Base-by-base conservation (phyloP, 2,888 invertebrate genomes). In the Tachina fera region DNA sequence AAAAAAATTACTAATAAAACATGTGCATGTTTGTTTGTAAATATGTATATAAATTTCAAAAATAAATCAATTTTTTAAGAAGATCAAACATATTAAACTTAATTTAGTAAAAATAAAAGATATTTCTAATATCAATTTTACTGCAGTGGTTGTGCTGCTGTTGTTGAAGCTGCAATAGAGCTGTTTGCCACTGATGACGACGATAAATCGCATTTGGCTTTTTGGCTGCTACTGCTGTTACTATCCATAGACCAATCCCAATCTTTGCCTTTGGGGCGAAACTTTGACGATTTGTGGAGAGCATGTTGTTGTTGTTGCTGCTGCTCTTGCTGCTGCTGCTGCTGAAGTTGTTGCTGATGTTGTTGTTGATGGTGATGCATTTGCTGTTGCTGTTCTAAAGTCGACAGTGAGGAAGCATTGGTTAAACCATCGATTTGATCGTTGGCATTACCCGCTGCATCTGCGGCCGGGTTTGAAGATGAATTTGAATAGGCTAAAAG, bases 231-330 rank as follows among this genome's bases (percentile, higher is more conserved):
- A 14, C 90, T 91, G 85, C 89, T 90, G 68, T 88, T 89, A 80
- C 91, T 92, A 79, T 92, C 93, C 88, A 91, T 87, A 9, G 93
- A 92, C 95, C 96, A 96, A 90, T 95, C 95, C 95, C 96, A 96
- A 89, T 95, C 95, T 91, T 96, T 96, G 82, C 96, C 96, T 90
- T 96, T 96, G 6, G 96, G 96, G 87, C 95, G 94, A 92, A 96
- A 96, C 91, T 95, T 96, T 11, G 93, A 93, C 83, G 95, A 94
- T 89, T 95, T 94, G 87, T 94, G 94, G 89, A 93, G 94, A 92
- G 90, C 89, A 80, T 90, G 88, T 47, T 86, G 84, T 13, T 87
- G 83, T 9, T 88, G 76, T 10, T 83, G 71, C 10, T 67, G 53
- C 22, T 67, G 72, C 84, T 63, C 83, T 45, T 76, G 87, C 19